A percentile compares a stretch with the other conserved stretches of the same genome.
phyloP scores from a whole-genome alignment of 2,113 vertebrate species.

The Cottus gobio region DNA sequence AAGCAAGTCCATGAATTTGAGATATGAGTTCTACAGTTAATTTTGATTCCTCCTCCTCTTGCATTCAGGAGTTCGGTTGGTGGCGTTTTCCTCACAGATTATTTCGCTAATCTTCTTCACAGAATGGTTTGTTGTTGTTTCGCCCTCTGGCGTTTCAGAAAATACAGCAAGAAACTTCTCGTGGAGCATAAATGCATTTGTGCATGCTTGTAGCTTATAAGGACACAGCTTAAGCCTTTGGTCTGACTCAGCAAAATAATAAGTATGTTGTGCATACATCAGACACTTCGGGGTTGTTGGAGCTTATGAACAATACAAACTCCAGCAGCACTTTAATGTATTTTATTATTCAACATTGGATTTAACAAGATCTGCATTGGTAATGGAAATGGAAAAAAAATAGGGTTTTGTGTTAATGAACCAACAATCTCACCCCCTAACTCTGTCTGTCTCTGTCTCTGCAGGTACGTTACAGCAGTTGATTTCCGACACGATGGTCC shows the following conservation, averaged over 20 bases:
- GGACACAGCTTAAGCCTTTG: too few relatives aligned
- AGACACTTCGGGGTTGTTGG: not conserved
- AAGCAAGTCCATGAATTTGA: not conserved
- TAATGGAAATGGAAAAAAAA: not conserved
- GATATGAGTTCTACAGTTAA: not conserved
- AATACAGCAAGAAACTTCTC: too few relatives aligned
- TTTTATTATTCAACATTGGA: too few relatives aligned
- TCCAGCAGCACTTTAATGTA: not conserved
- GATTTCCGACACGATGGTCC: conserved; percentile 96
- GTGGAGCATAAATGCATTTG: too few relatives aligned
- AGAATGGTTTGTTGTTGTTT: not conserved
- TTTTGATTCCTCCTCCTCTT: not conserved
- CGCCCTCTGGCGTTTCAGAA: too few relatives aligned
- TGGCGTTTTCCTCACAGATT: not conserved
- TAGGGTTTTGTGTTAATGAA: not conserved
- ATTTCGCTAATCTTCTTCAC: not conserved
- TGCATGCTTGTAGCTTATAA: not conserved
- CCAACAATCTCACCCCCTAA: not conserved
- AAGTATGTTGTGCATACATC: not conserved
- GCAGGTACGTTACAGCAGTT: conserved; percentile 93
- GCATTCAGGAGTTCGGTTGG: not conserved
- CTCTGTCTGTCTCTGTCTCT: not conserved
- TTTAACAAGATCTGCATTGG: not conserved
- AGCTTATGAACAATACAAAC: not conserved
- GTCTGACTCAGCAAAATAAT: not conserved